These are phyloP conservation scores for Oscheius sp. DNA, from an alignment of 2,888 invertebrate species.

Conservation along the genomic window DNA sequence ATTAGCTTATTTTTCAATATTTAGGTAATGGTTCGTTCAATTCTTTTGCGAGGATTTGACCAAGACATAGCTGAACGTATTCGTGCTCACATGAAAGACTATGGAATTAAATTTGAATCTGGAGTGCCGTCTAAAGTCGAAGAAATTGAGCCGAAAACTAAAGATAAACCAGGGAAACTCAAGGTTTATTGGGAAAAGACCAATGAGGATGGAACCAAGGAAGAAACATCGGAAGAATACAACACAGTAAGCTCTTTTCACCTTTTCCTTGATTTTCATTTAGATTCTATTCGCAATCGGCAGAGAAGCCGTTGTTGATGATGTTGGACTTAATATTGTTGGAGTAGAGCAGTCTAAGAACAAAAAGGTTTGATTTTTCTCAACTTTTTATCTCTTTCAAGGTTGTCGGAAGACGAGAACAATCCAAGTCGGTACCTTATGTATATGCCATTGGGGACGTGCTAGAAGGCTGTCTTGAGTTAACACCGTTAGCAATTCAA, in stretches of 20 bases:
- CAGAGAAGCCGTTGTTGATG: conserved; percentile 74
- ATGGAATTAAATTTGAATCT: conserved; percentile 73
- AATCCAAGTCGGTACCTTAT: conserved; percentile 77
- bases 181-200: conserved; percentile 52
- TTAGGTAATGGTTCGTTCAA: conserved; percentile 75
- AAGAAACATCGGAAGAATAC: conserved; percentile 73
- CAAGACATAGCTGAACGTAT: conserved; percentile 76
- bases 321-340: conserved; percentile 77
- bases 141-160: conserved; percentile 53
- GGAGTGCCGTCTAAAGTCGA: conserved; percentile 61
- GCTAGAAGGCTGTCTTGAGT: conserved; percentile 80
- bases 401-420: conserved; percentile 76
- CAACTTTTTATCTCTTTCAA: background rate
- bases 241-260: conserved; percentile 73
- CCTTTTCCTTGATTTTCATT: conserved; percentile 4
- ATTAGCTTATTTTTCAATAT: too few species aligned
- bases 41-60: conserved; percentile 76
- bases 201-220: conserved; percentile 53
- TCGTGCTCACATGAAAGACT: conserved; percentile 73
- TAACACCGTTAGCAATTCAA: conserved; percentile 92
- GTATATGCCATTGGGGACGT: conserved; percentile 93
- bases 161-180: conserved; percentile 56
- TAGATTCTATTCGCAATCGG: conserved; percentile 76
- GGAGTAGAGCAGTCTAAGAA: conserved; percentile 77
- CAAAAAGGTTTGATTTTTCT: conserved; percentile 70